Evolutionary conservation across 2,113 vertebrate species (phyloP).

Genomic region (Ictalurus furcatus): DNA sequence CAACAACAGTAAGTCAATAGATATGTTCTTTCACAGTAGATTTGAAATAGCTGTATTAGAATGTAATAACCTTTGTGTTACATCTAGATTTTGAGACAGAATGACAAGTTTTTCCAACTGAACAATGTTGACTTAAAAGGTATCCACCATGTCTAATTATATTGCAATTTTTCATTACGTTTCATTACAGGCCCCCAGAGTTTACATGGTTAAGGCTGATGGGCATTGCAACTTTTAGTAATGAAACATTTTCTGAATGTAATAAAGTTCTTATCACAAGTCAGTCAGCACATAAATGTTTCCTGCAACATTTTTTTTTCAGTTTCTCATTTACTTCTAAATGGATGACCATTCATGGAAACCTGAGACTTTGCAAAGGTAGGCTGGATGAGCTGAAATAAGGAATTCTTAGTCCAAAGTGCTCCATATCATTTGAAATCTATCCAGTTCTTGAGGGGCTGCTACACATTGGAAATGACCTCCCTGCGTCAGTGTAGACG

Average conservation of each 20-base stretch:
- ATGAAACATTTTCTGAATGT: slow-evolving; percentile 5
- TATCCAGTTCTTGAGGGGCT: slow-evolving; percentile 39
- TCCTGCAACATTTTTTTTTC: neutral
- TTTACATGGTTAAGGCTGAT: neutral
- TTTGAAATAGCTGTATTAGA: neutral
- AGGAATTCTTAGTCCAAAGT: slow-evolving; percentile 25
- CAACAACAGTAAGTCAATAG: neutral
- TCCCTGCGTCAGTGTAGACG: slow-evolving; percentile 59
- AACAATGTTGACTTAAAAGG: neutral
- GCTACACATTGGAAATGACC: slow-evolving; percentile 39
- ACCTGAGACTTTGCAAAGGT: slow-evolving; percentile 10
- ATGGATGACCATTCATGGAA: slow-evolving; percentile 10
- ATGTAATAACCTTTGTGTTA: slow-evolving; percentile 21
- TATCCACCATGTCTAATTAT: neutral
- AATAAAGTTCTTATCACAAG: slow-evolving; percentile 38
- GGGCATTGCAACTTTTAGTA: neutral
- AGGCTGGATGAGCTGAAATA: neutral
- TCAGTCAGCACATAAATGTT: neutral
- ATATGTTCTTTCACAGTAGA: neutral
- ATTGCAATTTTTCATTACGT: neutral
- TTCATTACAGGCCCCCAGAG: neutral
- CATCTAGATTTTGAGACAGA: neutral
- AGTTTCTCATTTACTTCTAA: neutral
- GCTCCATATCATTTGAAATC: slow-evolving; percentile 40
- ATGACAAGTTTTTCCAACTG: neutral